phyloP scores from a whole-genome alignment of 2,113 vertebrate species.

The Eclectus roratus region DNA sequence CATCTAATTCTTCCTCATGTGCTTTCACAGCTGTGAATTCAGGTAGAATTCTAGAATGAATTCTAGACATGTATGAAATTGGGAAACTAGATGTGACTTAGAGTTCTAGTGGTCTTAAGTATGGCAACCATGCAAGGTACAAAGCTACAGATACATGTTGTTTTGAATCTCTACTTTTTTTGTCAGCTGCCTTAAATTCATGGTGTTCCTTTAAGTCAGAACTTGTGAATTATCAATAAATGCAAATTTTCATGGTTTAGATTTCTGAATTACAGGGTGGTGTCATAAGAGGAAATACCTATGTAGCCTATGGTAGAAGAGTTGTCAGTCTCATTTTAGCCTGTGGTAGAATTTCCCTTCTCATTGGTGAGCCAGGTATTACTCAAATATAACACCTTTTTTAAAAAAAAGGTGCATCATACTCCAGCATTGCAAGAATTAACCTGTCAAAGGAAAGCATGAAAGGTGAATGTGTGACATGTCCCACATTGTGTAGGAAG shows the following conservation, averaged over 20 bases:
- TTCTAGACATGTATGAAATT: background rate
- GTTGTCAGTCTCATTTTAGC: background rate
- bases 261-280: background rate
- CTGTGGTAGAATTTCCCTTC: background rate
- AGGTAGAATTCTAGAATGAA: background rate
- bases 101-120: background rate
- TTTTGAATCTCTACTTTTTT: background rate
- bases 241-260: background rate
- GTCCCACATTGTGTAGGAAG: fast-evolving
- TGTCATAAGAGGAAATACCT: background rate
- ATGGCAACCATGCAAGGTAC: background rate
- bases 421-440: background rate
- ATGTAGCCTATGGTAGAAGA: background rate
- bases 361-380: background rate
- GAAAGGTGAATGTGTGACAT: fast-evolving
- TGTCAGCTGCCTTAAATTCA: background rate
- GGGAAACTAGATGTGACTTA: background rate
- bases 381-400: background rate
- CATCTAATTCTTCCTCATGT: background rate
- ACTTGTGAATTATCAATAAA: background rate
- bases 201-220: background rate
- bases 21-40: background rate
- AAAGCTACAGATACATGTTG: background rate
- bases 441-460: fast-evolving
- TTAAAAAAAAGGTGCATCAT: fast-evolving